Percentiles rank a stretch among this genome's conserved stretches.
These are phyloP conservation scores for Neomonachus schauinslandi DNA, from an alignment of 2,113 vertebrate species.

Conservation along the genomic window DNA sequence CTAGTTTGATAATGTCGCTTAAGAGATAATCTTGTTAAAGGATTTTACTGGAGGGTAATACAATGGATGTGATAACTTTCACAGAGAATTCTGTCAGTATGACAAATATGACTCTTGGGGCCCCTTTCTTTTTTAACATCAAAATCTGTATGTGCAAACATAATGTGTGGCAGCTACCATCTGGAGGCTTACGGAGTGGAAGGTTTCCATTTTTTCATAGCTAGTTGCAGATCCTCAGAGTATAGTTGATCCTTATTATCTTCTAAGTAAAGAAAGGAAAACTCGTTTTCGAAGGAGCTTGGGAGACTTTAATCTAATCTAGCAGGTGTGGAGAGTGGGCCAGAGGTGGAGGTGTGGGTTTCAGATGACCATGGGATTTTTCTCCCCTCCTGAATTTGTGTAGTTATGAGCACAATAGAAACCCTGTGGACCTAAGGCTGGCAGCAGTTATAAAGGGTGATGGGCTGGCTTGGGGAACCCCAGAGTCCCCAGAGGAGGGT, in stretches of 20 bases:
- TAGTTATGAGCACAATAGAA: neutral
- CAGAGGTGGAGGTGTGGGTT: neutral
- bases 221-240: neutral
- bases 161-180: neutral
- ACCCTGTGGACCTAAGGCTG: neutral
- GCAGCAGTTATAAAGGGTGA: neutral
- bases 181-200: neutral
- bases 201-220: neutral
- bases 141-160: neutral
- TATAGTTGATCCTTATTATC: neutral
- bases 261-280: neutral
- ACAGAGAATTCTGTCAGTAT: neutral
- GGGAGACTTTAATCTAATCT: neutral
- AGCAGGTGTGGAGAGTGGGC: neutral
- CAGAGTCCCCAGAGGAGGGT: conserved; percentile 13
- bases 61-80: neutral
- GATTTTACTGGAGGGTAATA: neutral
- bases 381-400: neutral
- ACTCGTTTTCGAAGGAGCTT: neutral
- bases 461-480: conserved; percentile 51
- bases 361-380: neutral
- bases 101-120: neutral
- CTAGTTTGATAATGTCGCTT: neutral
- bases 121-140: neutral
- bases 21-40: neutral